Conservation (phyloP, 2,797 vertebrate genomes). For the Takifugu rubripes region DNA sequence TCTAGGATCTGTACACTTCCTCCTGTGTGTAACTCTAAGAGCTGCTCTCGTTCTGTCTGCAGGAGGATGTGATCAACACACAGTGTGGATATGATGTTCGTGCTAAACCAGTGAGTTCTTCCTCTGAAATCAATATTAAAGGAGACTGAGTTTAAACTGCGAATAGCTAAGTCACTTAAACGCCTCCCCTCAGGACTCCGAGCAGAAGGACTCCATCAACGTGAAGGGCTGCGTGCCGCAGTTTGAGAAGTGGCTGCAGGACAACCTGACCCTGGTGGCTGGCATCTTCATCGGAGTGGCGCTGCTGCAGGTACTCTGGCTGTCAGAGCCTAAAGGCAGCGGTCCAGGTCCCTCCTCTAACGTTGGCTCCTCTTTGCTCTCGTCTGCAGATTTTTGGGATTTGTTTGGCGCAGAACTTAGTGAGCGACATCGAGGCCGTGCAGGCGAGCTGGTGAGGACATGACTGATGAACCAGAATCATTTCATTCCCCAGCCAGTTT, state of each 20-base stretch:
- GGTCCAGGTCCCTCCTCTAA: no score
- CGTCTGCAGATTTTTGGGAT: constrained; percentile 90
- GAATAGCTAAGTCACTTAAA: no score
- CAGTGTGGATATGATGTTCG: constrained; percentile 98
- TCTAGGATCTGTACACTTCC: no score
- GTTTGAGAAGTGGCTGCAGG: constrained; percentile 99
- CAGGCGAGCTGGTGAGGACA: constrained; percentile 88
- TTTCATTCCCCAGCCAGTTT: no score
- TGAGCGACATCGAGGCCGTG: constrained; percentile 97
- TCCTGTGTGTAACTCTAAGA: no score
- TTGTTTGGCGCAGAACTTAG: constrained; percentile 96
- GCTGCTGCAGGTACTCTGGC: constrained; percentile 83
- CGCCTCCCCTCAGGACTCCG: constrained; percentile 79
- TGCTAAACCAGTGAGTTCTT: constrained; percentile 87
- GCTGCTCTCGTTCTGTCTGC: constrained; percentile 21
- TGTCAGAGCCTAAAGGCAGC: not conserved
- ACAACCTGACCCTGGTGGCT: constrained; percentile 98
- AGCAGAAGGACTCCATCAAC: constrained; percentile 95
- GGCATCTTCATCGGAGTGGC: constrained; percentile 98
- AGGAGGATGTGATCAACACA: constrained; percentile 99
- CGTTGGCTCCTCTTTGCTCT: not conserved
- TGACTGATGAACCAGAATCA: no score
- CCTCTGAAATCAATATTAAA: no score
- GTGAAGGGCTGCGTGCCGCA: constrained; percentile 98
- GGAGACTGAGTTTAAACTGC: no score